These are phyloP conservation scores for Athetis lepigone DNA, from an alignment of 2,888 invertebrate species.

Conservation along the genomic window DNA sequence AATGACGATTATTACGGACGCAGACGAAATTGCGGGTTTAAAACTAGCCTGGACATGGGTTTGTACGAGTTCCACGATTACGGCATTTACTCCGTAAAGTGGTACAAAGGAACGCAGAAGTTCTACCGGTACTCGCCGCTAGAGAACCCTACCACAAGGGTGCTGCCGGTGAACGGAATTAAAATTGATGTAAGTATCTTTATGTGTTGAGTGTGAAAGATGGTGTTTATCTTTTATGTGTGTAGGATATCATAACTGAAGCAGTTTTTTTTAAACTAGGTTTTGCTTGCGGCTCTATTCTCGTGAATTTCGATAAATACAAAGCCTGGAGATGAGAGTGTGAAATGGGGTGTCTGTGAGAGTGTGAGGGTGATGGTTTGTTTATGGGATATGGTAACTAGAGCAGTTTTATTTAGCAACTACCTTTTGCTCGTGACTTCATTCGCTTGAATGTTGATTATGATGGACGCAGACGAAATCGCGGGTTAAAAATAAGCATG, in stretches of 20 bases:
- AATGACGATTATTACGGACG: no score
- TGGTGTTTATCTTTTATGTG: conserved; percentile 1
- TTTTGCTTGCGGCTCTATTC: not conserved
- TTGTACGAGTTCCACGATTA: conserved; percentile 94
- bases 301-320: no score
- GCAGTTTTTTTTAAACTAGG: not conserved
- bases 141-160: conserved; percentile 93
- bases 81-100: conserved; percentile 95
- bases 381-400: no score
- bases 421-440: not conserved
- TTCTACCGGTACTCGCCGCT: conserved; percentile 96
- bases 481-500: no score
- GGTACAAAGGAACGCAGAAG: conserved; percentile 95
- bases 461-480: no score
- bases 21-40: no score
- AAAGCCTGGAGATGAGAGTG: no score
- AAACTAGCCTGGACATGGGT: no score
- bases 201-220: not conserved
- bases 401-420: no score
- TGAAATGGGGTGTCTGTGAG: no score
- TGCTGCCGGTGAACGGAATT: conserved; percentile 93
- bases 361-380: no score
- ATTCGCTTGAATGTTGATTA: no score
- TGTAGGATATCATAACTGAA: not conserved
- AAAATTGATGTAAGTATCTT: conserved; percentile 94